These are phyloP conservation scores for Oscheius sp. DNA, from an alignment of 1,140 invertebrate species.

Conservation along the genomic window DNA sequence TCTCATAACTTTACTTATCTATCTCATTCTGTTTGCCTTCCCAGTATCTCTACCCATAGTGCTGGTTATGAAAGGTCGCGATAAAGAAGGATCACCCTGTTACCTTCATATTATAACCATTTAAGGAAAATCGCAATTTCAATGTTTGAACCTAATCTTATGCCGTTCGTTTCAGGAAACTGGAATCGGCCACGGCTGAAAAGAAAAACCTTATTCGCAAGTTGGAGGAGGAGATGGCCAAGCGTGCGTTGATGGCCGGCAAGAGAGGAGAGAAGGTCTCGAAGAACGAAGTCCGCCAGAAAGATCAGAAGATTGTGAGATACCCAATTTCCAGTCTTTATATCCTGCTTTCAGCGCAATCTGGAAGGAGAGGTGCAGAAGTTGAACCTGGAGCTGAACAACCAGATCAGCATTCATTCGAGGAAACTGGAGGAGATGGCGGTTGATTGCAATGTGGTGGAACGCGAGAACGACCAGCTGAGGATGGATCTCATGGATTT, in stretches of 20 bases:
- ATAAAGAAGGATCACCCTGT: no score
- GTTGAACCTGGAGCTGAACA: background rate
- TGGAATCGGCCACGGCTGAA: conserved; percentile 1
- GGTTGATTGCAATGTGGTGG: no score
- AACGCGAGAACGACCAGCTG: no score
- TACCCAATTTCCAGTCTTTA: background rate
- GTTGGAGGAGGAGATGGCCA: conserved; percentile 29
- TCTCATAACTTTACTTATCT: no score
- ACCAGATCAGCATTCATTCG: no score
- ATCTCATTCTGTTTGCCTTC: no score
- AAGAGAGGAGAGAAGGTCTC: conserved; percentile 8
- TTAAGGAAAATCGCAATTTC: conserved; percentile 3
- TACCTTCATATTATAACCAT: no score
- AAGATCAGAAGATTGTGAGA: conserved; percentile 25
- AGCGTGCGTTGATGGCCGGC: background rate
- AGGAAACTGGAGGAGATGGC: no score
- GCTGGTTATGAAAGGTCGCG: no score
- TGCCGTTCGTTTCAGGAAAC: conserved; percentile 12
- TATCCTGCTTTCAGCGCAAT: conserved; percentile 1
- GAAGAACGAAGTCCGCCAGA: conserved; percentile 14
- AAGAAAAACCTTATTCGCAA: conserved; percentile 24
- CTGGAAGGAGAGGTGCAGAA: conserved; percentile 22
- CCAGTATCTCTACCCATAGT: no score
- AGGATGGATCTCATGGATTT: conserved; percentile 4
- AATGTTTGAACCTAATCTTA: background rate